Evolutionary conservation across 2,797 vertebrate species (phyloP).

Genomic region (Arrhamphus sclerolepis): DNA sequence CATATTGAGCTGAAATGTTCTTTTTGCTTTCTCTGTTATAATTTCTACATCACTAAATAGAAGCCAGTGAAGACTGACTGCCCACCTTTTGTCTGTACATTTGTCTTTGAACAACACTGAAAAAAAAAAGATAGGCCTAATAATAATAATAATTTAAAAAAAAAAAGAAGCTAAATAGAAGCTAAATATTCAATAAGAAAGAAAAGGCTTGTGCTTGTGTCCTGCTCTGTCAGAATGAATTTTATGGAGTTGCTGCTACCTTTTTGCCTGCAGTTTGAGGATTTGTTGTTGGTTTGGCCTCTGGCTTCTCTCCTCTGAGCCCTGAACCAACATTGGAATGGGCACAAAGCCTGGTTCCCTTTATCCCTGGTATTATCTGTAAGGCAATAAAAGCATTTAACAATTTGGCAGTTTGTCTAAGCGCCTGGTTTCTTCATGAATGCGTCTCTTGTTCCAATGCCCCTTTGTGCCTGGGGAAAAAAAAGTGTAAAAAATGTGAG

Average conservation of each 20-base stretch:
- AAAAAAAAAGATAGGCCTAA: too few species aligned
- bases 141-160: too few species aligned
- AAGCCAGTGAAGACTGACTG: not conserved
- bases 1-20: too few species aligned
- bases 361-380: constrained; percentile 69
- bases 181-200: not conserved
- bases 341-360: constrained; percentile 57
- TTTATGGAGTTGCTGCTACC: constrained; percentile 45
- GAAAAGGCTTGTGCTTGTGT: not conserved
- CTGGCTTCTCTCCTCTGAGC: constrained; percentile 49
- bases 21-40: too few species aligned
- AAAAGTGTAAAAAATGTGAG: constrained; percentile 19
- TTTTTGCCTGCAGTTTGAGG: constrained; percentile 52
- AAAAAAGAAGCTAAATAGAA: not conserved
- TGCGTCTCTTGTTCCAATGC: constrained; percentile 50
- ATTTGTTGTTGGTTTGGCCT: constrained; percentile 36
- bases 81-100: not conserved
- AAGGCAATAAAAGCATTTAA: constrained; percentile 66
- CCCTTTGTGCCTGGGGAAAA: constrained; percentile 37
- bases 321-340: constrained; percentile 67
- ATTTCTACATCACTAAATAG: not conserved
- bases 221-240: constrained; percentile 4
- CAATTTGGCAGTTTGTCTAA: constrained; percentile 61
- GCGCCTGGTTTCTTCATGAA: constrained; percentile 51
- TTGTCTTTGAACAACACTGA: not conserved